Evolutionary conservation across 1,140 invertebrate genomes (phyloP).

Genomic region (Drosophila ironensis): DNA sequence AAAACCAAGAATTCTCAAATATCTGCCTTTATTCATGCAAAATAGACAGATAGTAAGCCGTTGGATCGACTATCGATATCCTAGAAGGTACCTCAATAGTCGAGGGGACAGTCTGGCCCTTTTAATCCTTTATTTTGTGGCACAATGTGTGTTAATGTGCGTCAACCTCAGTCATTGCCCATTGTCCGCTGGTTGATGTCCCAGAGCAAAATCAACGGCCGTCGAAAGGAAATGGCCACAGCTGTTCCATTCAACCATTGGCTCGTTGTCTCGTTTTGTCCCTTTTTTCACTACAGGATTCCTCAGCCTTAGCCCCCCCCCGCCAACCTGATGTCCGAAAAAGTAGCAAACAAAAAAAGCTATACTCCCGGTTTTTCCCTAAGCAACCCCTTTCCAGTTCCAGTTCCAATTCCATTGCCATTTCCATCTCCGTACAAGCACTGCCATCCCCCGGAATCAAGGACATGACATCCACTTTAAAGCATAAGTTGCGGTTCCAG

Average conservation of each 20-base stretch:
- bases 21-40: not conserved
- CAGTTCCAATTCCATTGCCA: no score
- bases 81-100: slow-evolving; percentile 1
- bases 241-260: slow-evolving; percentile 63
- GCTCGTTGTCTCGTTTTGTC: slow-evolving; percentile 50
- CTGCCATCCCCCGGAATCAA: not conserved
- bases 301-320: not conserved
- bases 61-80: no score
- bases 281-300: slow-evolving; percentile 5
- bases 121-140: slow-evolving; percentile 20
- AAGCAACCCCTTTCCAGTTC: no score
- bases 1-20: no score
- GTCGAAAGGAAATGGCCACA: slow-evolving; percentile 73
- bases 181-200: slow-evolving; percentile 4
- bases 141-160: slow-evolving; percentile 80
- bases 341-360: not conserved
- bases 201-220: slow-evolving; percentile 22
- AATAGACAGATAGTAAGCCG: not conserved
- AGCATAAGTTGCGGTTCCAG: slow-evolving; percentile 71
- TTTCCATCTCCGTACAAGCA: not conserved
- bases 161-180: slow-evolving; percentile 32
- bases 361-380: no score
- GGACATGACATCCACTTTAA: slow-evolving; percentile 67
- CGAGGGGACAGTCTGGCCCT: not conserved
- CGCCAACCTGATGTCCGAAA: not conserved